Conservation (phyloP, 2,888 invertebrate genomes). For the Calameuta idolon region DNA sequence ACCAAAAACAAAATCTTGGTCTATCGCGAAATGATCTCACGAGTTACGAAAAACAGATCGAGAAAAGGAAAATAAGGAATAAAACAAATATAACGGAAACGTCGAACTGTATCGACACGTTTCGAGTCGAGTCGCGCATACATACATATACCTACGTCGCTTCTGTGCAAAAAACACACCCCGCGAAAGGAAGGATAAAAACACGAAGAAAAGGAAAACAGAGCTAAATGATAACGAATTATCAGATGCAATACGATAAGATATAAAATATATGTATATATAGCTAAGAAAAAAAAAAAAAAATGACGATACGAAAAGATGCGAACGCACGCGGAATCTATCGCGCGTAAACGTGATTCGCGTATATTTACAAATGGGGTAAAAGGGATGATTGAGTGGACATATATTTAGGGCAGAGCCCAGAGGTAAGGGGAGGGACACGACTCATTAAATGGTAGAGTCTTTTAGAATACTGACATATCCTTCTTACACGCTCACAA, state of each 20-base stretch:
- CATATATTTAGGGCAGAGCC: background rate
- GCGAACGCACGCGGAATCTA: background rate
- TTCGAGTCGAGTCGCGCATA: background rate
- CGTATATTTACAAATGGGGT: background rate
- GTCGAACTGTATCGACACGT: background rate
- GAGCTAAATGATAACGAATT: background rate
- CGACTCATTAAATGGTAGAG: background rate
- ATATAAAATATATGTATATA: background rate
- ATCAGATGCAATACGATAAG: background rate
- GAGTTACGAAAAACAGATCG: background rate
- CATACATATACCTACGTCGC: background rate
- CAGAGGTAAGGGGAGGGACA: background rate
- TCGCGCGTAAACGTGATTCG: background rate
- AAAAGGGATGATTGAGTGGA: background rate
- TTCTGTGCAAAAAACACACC: background rate
- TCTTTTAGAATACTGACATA: background rate
- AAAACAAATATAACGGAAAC: background rate
- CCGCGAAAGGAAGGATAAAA: background rate
- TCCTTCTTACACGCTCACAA: background rate
- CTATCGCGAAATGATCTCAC: background rate
- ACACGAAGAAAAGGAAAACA: background rate
- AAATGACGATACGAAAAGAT: background rate
- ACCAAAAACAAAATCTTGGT: conserved; percentile 11
- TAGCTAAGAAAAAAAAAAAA: background rate
- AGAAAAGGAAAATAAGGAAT: background rate